Conservation (phyloP, 2,888 invertebrate species). For the Ichneumoninae sp. region DNA sequence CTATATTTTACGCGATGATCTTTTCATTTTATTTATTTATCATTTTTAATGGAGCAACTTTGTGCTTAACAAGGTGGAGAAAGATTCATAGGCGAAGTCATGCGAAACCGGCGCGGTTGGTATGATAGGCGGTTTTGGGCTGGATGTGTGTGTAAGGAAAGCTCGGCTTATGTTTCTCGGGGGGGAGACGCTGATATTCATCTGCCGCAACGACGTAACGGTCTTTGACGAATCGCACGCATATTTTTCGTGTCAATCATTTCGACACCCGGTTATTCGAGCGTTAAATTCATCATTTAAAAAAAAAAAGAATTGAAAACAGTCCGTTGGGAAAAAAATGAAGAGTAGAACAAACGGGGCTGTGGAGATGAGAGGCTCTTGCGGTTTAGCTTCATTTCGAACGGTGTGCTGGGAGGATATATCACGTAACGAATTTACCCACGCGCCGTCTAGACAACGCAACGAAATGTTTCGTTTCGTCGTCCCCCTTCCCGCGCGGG, state of each 20-base stretch:
- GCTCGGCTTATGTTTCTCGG: neutral
- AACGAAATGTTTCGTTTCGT: slow-evolving; percentile 53
- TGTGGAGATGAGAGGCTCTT: slow-evolving; percentile 37
- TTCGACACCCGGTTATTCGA: slow-evolving; percentile 39
- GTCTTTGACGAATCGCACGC: slow-evolving; percentile 46
- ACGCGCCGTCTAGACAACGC: slow-evolving; percentile 58
- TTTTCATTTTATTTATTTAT: neutral
- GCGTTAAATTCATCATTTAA: slow-evolving; percentile 7
- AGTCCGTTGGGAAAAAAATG: slow-evolving; percentile 6
- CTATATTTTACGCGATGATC: slow-evolving; percentile 12
- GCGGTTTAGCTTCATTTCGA: slow-evolving; percentile 59
- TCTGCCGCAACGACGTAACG: slow-evolving; percentile 45
- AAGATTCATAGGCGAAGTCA: slow-evolving; percentile 9
- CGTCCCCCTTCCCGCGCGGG: neutral
- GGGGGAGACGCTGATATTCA: slow-evolving; percentile 25
- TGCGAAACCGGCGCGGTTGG: neutral
- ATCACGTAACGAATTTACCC: slow-evolving; percentile 41
- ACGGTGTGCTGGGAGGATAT: slow-evolving; percentile 15
- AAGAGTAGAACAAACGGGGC: slow-evolving; percentile 13
- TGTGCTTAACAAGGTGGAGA: slow-evolving; percentile 21
- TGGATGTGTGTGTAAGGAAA: neutral
- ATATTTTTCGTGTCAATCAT: slow-evolving; percentile 58
- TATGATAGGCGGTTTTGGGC: neutral
- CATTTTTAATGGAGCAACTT: neutral
- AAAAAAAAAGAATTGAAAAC: slow-evolving; percentile 12